Conservation (phyloP, 2,797 vertebrate species). For the Acanthurus leucopareius region DNA sequence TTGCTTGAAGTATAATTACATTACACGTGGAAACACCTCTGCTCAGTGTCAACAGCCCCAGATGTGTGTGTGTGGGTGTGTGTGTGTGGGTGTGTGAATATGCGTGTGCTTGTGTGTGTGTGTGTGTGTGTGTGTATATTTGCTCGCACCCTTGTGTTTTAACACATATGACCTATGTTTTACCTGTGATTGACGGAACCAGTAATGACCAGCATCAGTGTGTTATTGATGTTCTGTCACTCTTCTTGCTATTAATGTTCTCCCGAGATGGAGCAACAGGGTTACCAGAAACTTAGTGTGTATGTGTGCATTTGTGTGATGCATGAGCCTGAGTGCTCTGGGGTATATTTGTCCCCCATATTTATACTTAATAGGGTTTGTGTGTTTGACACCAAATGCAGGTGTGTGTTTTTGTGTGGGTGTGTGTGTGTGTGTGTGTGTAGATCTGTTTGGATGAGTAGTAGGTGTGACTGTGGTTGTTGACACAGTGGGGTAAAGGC, state of each 20-base stretch:
- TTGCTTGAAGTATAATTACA: constrained; percentile 71
- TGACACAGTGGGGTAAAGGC: constrained; percentile 75
- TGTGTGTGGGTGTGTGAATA: too few relatives aligned
- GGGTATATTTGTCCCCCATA: constrained; percentile 68
- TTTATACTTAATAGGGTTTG: constrained; percentile 64
- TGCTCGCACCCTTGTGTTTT: constrained; percentile 20
- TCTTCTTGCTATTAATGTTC: constrained; percentile 65
- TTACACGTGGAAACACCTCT: constrained; percentile 51
- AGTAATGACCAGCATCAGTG: constrained; percentile 70
- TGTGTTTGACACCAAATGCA: constrained; percentile 41
- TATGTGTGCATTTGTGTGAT: constrained; percentile 18
- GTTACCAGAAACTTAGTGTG: constrained; percentile 48
- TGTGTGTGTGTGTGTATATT: background rate
- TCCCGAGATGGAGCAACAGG: constrained; percentile 55
- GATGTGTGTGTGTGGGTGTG: constrained; percentile 25
- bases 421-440: constrained; percentile 37
- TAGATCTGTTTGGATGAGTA: constrained; percentile 58
- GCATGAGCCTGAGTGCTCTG: constrained; percentile 48
- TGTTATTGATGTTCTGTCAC: constrained; percentile 72
- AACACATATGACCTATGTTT: constrained; percentile 64
- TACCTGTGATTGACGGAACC: constrained; percentile 72
- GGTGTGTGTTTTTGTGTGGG: constrained; percentile 39
- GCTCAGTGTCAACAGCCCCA: constrained; percentile 46
- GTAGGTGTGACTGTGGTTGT: constrained; percentile 67
- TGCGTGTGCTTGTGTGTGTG: too few relatives aligned